phyloP scores from a whole-genome alignment of 2,888 invertebrate species.

The Sacculina carcini region DNA sequence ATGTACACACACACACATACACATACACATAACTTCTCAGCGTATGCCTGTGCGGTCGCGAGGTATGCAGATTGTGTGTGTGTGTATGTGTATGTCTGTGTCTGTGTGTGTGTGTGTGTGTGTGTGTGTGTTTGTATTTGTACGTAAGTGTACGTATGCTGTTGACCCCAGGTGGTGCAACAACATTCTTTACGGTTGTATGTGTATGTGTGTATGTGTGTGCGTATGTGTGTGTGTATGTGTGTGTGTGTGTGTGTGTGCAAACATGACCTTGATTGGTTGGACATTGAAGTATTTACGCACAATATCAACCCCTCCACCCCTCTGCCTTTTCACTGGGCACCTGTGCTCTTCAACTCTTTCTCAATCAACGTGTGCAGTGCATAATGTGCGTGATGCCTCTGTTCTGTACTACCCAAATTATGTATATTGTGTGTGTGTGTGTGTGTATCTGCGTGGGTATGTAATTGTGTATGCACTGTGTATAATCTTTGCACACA shows the following conservation, averaged over 20 bases:
- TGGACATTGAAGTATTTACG: not conserved
- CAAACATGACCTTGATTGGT: not conserved
- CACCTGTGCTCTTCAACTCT: constrained; percentile 2
- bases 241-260: constrained; percentile 1
- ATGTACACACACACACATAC: not conserved
- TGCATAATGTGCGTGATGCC: no score
- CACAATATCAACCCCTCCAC: not conserved
- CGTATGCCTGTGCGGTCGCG: not conserved
- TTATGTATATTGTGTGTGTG: not conserved
- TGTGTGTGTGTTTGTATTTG: constrained; percentile 5
- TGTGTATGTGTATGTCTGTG: not conserved
- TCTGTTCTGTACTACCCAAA: not conserved
- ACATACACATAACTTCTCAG: not conserved
- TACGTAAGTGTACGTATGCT: constrained; percentile 4
- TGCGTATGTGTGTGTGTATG: constrained; percentile 1
- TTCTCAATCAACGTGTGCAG: not conserved
- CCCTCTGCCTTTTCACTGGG: not conserved
- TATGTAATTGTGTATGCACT: not conserved
- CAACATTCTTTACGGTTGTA: not conserved
- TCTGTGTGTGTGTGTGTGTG: constrained; percentile 3
- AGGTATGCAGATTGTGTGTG: no score
- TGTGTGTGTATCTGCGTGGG: not conserved
- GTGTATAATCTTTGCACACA: not conserved
- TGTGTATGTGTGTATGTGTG: not conserved
- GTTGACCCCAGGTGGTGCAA: not conserved